Base-by-base conservation (phyloP, 2,797 vertebrate species). In the Carapus acus region DNA sequence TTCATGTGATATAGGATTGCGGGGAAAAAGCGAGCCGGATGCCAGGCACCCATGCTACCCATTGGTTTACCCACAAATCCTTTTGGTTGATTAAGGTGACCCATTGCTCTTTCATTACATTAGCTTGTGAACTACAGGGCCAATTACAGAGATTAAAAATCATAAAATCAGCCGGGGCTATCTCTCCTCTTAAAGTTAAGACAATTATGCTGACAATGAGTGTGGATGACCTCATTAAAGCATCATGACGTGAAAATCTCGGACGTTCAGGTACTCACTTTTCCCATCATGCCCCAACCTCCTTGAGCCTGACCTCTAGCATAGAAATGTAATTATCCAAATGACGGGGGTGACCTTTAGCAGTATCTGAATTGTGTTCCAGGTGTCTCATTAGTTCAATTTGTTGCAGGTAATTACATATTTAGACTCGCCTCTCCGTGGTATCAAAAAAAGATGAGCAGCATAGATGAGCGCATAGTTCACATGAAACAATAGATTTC, bases 121-220 rank as follows among this genome's bases (percentile, higher is more conserved):
- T 81, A 83, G 69, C 62, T 66, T 23, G 16, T 65, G 63, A 84
- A 82, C 79, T 76, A 29, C 47, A 46, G 43, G 69, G 36, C 62
- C 83, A 81, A 82, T 87, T 82, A 83, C 50, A 74, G 42, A 81
- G 65, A 84, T 85, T 83, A 74, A 83, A 33, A 85, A 79, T 73
- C 70, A 80, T 80, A 78, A 80, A 82, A 63, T 52, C 13, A 3
- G 52, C 61, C 1, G 1, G 29, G n/a, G 54, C 33, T 31, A 59
- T 67, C 55, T 34, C 47, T 77, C 55, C 62, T 78, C 23, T 53
- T 42, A 51, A 40, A 59, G 61, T 78, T 80, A 74, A 54, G 70
- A 55, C 31, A 58, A 78, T 74, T 1, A 71, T 64, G 69, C 69
- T 76, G 71, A 75, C 77, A 50, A 63, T 2, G 8, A 58, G 44